Percentiles rank a stretch among this genome's conserved stretches.
Evolutionary conservation across 1,140 invertebrate species (phyloP).

Genomic region (Magallana angulata): DNA sequence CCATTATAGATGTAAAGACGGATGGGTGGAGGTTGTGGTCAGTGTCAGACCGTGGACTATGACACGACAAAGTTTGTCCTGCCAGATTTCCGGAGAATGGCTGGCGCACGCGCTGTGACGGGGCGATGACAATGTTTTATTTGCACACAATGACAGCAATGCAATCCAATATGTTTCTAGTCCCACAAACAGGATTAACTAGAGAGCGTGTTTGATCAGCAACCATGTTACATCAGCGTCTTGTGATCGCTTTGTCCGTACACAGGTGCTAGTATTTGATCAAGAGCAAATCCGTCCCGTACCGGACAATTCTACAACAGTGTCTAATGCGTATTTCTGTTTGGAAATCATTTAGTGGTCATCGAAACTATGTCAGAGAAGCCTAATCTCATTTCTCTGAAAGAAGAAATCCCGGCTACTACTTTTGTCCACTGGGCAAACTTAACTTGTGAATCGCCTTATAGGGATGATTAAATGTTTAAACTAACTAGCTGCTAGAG

Average conservation of each 20-base stretch:
- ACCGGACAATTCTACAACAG: neutral
- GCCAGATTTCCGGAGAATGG: neutral
- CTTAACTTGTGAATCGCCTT: neutral
- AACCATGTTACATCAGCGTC: constrained; percentile 10
- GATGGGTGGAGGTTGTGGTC: too few relatives aligned
- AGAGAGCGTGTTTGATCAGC: neutral
- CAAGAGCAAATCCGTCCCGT: neutral
- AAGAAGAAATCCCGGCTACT: neutral
- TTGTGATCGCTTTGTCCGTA: constrained; percentile 6
- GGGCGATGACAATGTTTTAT: neutral
- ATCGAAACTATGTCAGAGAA: neutral
- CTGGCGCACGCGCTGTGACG: neutral
- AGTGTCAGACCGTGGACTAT: too few relatives aligned
- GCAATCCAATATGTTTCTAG: constrained; percentile 26
- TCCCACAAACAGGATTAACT: constrained; percentile 13
- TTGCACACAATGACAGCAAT: neutral
- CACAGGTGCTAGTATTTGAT: constrained; percentile 13
- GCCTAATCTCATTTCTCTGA: neutral
- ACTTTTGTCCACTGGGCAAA: neutral
- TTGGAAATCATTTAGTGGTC: constrained; percentile 33
- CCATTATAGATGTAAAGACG: too few relatives aligned
- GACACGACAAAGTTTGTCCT: too few relatives aligned
- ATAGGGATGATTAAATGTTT: constrained; percentile 20
- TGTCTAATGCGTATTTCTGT: neutral
- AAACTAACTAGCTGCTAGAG: neutral